Conservation (phyloP, 2,888 invertebrate genomes). For the Pogonocherus hispidulus region DNA sequence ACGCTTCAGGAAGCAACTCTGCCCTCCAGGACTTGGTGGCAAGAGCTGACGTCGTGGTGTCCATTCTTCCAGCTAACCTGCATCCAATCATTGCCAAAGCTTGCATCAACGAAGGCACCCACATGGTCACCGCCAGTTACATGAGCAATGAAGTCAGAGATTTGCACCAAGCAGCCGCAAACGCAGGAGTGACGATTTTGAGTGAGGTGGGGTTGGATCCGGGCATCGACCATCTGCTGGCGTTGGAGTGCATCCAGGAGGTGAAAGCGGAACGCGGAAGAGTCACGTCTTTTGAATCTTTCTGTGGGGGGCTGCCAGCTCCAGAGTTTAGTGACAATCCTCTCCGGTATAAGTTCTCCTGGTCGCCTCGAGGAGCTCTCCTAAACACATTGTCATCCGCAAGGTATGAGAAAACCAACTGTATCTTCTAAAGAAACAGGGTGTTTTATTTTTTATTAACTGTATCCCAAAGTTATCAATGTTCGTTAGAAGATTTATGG, state of each 20-base stretch:
- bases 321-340: slow-evolving; percentile 96
- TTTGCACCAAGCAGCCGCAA: slow-evolving; percentile 83
- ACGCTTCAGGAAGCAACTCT: slow-evolving; percentile 79
- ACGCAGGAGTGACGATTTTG: slow-evolving; percentile 92
- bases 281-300: slow-evolving; percentile 95
- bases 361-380: slow-evolving; percentile 96
- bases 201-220: slow-evolving; percentile 99
- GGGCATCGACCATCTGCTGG: slow-evolving; percentile 88
- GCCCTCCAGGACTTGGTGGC: slow-evolving; percentile 80
- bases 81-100: slow-evolving; percentile 89
- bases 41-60: slow-evolving; percentile 83
- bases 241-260: slow-evolving; percentile 96
- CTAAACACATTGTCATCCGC: slow-evolving; percentile 92
- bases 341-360: slow-evolving; percentile 92
- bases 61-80: slow-evolving; percentile 90
- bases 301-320: slow-evolving; percentile 97
- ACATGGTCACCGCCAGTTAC: slow-evolving; percentile 98
- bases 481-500: no score
- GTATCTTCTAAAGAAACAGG: not conserved
- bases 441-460: no score
- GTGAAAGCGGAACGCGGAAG: slow-evolving; percentile 90
- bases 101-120: slow-evolving; percentile 88
- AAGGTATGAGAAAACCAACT: slow-evolving; percentile 71
- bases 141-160: slow-evolving; percentile 86
- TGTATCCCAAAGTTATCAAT: no score